Evolutionary conservation across 1,140 invertebrate species (phyloP).

Genomic region (Centruroides vittatus): DNA sequence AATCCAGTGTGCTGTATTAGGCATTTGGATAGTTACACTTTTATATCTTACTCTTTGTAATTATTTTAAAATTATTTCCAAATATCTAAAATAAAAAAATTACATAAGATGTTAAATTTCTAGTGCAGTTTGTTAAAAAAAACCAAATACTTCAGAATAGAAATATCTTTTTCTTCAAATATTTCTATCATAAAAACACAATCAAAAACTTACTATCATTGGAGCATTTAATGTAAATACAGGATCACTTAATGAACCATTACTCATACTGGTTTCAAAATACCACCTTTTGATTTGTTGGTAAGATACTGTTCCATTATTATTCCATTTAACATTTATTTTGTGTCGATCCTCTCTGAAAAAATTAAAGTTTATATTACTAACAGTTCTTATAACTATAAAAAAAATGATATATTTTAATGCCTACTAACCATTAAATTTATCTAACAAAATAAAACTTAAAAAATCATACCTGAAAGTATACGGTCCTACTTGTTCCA

Average conservation of each 20-base stretch:
- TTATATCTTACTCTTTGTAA: no score
- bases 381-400: slow-evolving; percentile 4
- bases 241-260: slow-evolving; percentile 24
- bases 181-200: no score
- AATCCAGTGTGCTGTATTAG: no score
- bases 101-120: no score
- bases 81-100: no score
- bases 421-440: background rate
- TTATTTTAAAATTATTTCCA: no score
- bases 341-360: slow-evolving; percentile 26
- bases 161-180: no score
- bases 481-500: slow-evolving; percentile 75
- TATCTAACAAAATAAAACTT: background rate
- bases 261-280: slow-evolving; percentile 18
- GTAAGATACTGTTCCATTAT: slow-evolving; percentile 28
- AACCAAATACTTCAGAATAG: no score
- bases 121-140: no score
- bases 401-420: background rate
- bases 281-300: slow-evolving; percentile 22
- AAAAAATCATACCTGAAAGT: slow-evolving; percentile 61
- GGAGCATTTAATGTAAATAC: slow-evolving; percentile 18
- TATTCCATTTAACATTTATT: slow-evolving; percentile 24
- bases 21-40: no score
- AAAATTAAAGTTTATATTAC: background rate
- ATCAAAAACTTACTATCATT: slow-evolving; percentile 1